A percentile compares a stretch with the other conserved stretches of the same genome.
phyloP scores from a whole-genome alignment of 2,113 vertebrate species.

The Herpetotheres cachinnans region DNA sequence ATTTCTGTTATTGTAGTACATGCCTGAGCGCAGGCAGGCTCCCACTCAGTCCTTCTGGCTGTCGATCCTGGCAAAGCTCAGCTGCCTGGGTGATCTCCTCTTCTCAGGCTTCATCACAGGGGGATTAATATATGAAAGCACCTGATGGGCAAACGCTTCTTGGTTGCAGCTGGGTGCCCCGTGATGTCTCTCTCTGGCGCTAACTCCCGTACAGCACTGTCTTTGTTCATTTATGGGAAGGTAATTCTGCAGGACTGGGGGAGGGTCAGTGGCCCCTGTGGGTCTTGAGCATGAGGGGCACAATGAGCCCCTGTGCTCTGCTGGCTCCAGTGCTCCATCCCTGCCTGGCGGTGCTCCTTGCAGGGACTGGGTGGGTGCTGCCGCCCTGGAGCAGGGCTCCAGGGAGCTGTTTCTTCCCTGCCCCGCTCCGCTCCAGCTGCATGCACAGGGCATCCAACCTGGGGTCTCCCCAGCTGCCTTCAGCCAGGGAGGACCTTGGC shows the following conservation, averaged over 20 bases:
- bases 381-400: accelerated
- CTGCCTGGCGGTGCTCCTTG: not conserved
- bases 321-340: not conserved
- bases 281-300: not conserved
- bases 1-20: not conserved
- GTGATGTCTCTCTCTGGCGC: not conserved
- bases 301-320: not conserved
- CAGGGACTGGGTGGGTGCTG: not conserved
- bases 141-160: accelerated
- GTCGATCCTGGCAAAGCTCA: not conserved
- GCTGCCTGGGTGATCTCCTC: not conserved
- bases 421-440: not conserved
- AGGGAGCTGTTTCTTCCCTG: not conserved
- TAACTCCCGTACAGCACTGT: accelerated
- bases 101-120: not conserved
- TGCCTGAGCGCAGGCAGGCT: not conserved
- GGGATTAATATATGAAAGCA: not conserved
- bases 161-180: accelerated
- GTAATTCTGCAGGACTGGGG: not conserved
- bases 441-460: not conserved
- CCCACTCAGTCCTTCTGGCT: not conserved
- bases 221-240: not conserved
- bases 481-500: not conserved
- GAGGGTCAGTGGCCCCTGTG: not conserved
- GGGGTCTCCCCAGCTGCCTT: not conserved